A percentile compares a stretch with the other conserved stretches of the same genome.
Conservation (phyloP, 2,113 vertebrate species). For the Agelaius phoeniceus region DNA sequence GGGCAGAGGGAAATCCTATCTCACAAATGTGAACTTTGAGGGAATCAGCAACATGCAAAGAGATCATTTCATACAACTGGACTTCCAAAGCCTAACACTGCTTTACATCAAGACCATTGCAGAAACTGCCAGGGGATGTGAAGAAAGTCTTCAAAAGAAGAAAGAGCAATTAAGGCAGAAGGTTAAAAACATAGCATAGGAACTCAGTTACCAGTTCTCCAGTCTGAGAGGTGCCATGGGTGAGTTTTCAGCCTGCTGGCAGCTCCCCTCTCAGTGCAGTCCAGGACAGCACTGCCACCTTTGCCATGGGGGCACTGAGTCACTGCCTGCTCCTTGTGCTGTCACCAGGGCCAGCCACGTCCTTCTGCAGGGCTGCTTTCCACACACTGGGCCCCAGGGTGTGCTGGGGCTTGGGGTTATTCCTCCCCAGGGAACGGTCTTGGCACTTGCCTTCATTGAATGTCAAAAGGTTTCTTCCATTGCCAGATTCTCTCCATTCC, state of each 20-base stretch:
- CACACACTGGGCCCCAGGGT: background rate
- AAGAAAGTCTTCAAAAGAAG: background rate
- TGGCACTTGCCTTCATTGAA: background rate
- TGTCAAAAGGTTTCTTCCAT: background rate
- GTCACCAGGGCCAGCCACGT: background rate
- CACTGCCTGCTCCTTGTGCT: background rate
- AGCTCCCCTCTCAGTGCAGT: fast-evolving
- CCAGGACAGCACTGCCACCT: background rate
- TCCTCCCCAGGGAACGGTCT: background rate
- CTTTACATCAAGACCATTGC: background rate
- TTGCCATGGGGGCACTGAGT: background rate
- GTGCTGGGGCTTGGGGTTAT: background rate
- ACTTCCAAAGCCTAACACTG: background rate
- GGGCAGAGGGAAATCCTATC: background rate
- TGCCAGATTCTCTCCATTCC: background rate
- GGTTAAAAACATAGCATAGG: background rate
- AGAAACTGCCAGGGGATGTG: background rate
- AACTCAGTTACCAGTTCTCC: background rate
- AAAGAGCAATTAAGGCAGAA: background rate
- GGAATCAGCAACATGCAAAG: background rate
- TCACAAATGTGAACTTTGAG: background rate
- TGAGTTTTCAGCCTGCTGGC: background rate
- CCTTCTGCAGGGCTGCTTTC: background rate
- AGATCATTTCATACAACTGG: background rate
- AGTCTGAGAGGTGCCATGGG: background rate